A percentile compares a stretch with the other conserved stretches of the same genome.
Conservation (phyloP, 2,113 vertebrate species). For the Festucalex cinctus region DNA sequence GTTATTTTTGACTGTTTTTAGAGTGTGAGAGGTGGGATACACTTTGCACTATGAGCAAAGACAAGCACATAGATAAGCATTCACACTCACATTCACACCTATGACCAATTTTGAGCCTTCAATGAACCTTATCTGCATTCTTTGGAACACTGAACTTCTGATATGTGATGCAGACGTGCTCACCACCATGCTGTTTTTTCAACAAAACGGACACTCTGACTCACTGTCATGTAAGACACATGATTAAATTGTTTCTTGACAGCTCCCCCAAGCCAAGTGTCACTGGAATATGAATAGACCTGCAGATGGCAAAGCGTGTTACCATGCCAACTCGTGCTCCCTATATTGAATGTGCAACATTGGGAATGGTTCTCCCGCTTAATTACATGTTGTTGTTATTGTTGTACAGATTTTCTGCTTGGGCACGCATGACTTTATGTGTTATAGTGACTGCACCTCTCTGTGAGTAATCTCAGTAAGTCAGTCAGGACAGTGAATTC, state of each 20-base stretch:
- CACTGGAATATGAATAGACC: conserved; percentile 59
- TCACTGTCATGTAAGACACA: conserved; percentile 34
- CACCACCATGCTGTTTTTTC: not conserved
- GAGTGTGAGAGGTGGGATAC: no score
- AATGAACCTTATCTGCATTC: no score
- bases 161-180: not conserved
- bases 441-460: not conserved
- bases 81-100: no score
- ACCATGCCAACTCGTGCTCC: conserved; percentile 61
- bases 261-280: conserved; percentile 39
- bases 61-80: no score
- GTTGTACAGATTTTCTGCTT: conserved; percentile 11
- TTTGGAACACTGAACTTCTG: no score
- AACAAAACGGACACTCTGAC: conserved; percentile 23
- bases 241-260: conserved; percentile 56
- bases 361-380: conserved; percentile 29
- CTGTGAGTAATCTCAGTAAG: not conserved
- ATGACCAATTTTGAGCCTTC: not conserved
- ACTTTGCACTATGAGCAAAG: no score
- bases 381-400: conserved; percentile 19
- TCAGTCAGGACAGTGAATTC: no score
- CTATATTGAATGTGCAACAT: conserved; percentile 44
- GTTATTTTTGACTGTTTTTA: no score
- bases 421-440: no score
- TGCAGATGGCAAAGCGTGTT: conserved; percentile 61